Conservation (phyloP, 2,113 vertebrate genomes). For the Psilopsiagon aymara region DNA sequence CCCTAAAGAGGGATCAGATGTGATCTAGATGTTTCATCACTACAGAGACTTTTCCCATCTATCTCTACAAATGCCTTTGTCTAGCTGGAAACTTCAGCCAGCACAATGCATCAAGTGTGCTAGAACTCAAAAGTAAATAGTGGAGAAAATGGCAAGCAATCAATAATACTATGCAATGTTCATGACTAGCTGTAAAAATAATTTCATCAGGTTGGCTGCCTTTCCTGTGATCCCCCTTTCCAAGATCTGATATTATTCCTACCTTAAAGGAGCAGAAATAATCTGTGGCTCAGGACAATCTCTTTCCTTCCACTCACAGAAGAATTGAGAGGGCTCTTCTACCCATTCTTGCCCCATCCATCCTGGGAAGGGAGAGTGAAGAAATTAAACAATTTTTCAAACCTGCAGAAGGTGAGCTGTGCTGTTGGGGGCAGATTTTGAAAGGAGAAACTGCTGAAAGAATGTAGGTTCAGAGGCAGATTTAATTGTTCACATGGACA, state of each 20-base stretch:
- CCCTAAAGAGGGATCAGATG: background rate
- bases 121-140: background rate
- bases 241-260: background rate
- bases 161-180: background rate
- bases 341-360: background rate
- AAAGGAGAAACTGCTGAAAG: background rate
- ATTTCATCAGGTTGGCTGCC: background rate
- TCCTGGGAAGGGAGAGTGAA: background rate
- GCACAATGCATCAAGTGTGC: accelerated
- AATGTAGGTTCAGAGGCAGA: background rate
- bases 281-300: background rate
- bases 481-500: background rate
- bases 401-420: background rate
- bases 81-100: background rate
- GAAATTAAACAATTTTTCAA: background rate
- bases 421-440: background rate
- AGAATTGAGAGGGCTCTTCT: background rate
- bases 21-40: background rate
- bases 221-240: background rate
- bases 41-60: background rate
- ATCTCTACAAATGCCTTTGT: background rate
- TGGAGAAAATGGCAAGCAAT: background rate
- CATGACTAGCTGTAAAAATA: background rate
- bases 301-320: background rate
- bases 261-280: background rate